Evolutionary conservation across 2,888 invertebrate genomes (phyloP), one percentile per base, ranked within the genome.

Genomic region (Craniophora ligustri): DNA sequence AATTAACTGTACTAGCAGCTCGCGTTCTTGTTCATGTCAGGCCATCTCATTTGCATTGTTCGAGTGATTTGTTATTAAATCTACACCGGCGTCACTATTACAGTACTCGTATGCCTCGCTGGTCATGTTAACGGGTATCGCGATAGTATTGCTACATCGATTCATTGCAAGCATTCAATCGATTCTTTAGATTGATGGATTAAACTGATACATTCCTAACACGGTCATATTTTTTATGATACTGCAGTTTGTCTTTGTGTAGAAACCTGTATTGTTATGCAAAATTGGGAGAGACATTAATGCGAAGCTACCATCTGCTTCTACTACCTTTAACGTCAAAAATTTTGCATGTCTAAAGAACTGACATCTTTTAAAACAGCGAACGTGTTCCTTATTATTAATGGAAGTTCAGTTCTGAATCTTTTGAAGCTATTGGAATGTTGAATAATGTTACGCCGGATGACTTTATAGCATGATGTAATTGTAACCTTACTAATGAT

Each of bases 401-500:
- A n/a, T 14, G 26, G 16, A 31, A 11, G 19, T 8, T 28, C 11
- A 41, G 8, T 44, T 58, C 61, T 31, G 15, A 42, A 51, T 21
- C 40, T 41, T 45, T 10, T 11, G 14, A 23, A 31, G 48, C 41
- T 59, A 55, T 51, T 49, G 49, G 38, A 26, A 16, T 44, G 31
- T 60, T 55, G 49, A 38, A 44, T 67, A 64, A 57, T 66, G 53
- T 75, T 72, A 69, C 75, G 68, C 64, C 67, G 55, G 69, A 80
- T 81, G 78, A 77, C 61, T 79, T 77, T 79, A 76, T 72, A 71
- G 72, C 69, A 71, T 84, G 83, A 81, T 82, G 82, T 82, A 82
- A 83, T n/a, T 69, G 58, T 50, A 78, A 68, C 77, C 78, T 77
- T 68, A 67, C 67, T 69, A 69, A 61, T 38, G 66, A 68, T 69